Evolutionary conservation across 2,113 vertebrate genomes (phyloP).

Genomic region (Lasiurus cinereus): DNA sequence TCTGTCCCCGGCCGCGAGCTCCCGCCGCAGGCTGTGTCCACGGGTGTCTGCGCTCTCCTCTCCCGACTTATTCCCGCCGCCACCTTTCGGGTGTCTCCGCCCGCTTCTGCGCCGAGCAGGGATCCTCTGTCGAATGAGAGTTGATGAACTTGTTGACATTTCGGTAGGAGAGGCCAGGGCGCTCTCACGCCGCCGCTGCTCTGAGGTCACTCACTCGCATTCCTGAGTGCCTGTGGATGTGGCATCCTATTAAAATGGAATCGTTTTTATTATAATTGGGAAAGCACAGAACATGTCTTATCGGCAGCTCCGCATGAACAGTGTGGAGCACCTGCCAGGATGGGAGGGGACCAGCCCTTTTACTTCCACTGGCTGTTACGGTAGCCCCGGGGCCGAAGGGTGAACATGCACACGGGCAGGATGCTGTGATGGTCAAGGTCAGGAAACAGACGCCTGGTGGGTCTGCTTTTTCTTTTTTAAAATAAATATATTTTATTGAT

Average conservation of each 20-base stretch:
- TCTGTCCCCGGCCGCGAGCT: no score
- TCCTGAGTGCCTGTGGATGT: neutral
- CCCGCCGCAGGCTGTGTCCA: no score
- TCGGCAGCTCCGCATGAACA: neutral
- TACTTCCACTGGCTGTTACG: neutral
- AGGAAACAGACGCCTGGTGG: neutral
- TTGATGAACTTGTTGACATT: no score
- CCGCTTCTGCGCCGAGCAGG: no score
- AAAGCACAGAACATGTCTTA: neutral
- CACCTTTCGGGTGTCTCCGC: no score
- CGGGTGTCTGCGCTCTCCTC: no score
- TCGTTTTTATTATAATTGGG: neutral
- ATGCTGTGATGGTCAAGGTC: neutral
- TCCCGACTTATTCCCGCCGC: no score
- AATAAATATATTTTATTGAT: no score
- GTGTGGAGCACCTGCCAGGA: neutral
- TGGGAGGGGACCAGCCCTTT: neutral
- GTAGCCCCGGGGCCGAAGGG: neutral
- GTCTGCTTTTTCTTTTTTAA: neutral
- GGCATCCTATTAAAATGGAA: neutral
- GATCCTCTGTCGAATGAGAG: no score
- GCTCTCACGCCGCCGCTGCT: no score
- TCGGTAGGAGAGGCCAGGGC: no score
- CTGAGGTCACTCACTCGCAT: neutral
- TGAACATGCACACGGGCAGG: neutral